These are phyloP conservation scores for Syngnathus typhle DNA, from an alignment of 2,113 vertebrate genomes.

Conservation along the genomic window DNA sequence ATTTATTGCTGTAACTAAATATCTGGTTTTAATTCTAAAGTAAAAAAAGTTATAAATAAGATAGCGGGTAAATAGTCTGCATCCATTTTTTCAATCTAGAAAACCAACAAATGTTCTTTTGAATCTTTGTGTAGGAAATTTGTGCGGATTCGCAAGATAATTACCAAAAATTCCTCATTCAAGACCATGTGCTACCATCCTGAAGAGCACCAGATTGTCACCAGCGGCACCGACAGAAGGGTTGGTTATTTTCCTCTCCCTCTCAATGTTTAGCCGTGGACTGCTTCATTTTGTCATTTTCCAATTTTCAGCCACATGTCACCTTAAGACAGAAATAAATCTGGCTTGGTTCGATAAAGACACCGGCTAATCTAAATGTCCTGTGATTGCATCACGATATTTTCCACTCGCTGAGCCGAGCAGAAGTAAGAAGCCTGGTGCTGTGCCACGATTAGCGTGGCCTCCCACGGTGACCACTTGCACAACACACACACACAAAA, in stretches of 20 bases:
- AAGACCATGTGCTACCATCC: slow-evolving; percentile 83
- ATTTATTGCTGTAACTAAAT: too few relatives aligned
- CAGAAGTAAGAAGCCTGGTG: slow-evolving; percentile 12
- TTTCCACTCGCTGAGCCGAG: slow-evolving; percentile 18
- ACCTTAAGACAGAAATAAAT: neutral
- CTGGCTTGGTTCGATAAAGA: neutral
- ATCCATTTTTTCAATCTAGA: too few relatives aligned
- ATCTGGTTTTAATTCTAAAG: too few relatives aligned
- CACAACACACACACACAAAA: slow-evolving; percentile 10
- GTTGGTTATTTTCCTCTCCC: slow-evolving; percentile 45
- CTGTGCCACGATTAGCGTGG: slow-evolving; percentile 14
- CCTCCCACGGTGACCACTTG: slow-evolving; percentile 12
- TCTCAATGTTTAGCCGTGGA: neutral
- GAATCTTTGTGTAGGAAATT: slow-evolving; percentile 67
- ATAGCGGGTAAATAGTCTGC: too few relatives aligned
- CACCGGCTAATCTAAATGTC: slow-evolving; percentile 8
- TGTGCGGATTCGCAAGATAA: slow-evolving; percentile 78
- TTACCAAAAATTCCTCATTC: slow-evolving; percentile 75
- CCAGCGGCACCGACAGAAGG: slow-evolving; percentile 83
- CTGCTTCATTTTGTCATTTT: too few relatives aligned
- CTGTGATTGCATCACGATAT: slow-evolving; percentile 32
- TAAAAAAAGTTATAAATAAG: too few relatives aligned
- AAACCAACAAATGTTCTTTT: neutral
- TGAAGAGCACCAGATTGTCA: slow-evolving; percentile 83
- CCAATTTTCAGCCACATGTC: neutral